Evolutionary conservation across 2,113 vertebrate genomes (phyloP).

Genomic region (Apteryx mantelli): DNA sequence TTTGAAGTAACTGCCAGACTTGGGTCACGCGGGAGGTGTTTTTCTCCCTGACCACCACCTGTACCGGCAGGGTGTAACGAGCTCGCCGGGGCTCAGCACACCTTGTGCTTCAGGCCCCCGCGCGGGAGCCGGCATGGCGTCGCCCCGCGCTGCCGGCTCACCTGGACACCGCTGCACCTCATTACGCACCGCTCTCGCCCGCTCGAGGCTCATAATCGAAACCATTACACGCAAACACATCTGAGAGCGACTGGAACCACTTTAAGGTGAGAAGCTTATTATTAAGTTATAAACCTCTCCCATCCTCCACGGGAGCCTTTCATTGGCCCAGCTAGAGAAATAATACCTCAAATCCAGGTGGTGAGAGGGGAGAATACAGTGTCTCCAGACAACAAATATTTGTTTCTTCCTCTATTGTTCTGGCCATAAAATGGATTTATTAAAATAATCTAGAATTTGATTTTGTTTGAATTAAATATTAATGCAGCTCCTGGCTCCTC

Average conservation of each 20-base stretch:
- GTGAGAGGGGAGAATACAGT: neutral
- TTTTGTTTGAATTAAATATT: constrained; percentile 9
- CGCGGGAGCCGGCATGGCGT: neutral
- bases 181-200: fast-evolving
- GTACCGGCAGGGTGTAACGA: neutral
- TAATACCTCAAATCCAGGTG: neutral
- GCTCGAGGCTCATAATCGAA: fast-evolving
- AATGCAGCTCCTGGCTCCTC: constrained; percentile 19
- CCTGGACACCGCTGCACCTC: fast-evolving
- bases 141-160: neutral
- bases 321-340: neutral
- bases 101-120: neutral
- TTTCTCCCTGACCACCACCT: neutral
- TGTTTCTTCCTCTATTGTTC: neutral
- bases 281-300: neutral
- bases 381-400: constrained; percentile 20
- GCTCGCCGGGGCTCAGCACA: neutral
- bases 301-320: neutral
- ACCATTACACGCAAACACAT: neutral
- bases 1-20: neutral
- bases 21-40: fast-evolving
- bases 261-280: constrained; percentile 8
- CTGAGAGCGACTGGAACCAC: neutral
- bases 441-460: constrained; percentile 2
- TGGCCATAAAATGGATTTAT: neutral